Evolutionary conservation across 2,888 invertebrate species (phyloP).

Genomic region (Tineola bisselliella): DNA sequence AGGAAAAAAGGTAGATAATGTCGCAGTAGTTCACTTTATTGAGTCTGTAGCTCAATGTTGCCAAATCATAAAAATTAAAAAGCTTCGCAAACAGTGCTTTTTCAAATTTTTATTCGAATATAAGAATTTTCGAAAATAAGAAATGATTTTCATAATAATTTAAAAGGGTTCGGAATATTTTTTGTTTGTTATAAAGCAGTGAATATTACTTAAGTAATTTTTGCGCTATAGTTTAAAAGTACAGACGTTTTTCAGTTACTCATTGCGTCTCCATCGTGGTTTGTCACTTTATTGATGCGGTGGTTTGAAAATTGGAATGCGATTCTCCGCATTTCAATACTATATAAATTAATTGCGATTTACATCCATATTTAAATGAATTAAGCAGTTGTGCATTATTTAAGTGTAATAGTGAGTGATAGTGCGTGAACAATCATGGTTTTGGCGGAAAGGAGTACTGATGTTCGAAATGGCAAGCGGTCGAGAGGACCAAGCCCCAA

Average conservation of each 20-base stretch:
- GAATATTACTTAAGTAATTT: neutral
- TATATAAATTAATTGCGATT: neutral
- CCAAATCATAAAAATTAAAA: constrained; percentile 22
- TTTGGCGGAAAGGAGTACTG: constrained; percentile 86
- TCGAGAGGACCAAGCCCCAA: constrained; percentile 93
- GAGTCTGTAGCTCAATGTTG: constrained; percentile 40
- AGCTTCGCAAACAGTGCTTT: neutral
- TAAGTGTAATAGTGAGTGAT: constrained; percentile 29
- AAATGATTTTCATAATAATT: too few species aligned
- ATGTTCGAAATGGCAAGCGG: constrained; percentile 87
- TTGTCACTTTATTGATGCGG: constrained; percentile 66
- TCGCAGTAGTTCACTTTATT: constrained; percentile 24
- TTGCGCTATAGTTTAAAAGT: constrained; percentile 21
- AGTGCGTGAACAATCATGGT: constrained; percentile 73
- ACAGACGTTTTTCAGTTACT: constrained; percentile 49
- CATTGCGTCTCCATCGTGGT: constrained; percentile 34
- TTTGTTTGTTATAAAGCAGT: neutral
- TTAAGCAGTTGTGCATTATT: constrained; percentile 21
- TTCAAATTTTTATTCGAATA: neutral
- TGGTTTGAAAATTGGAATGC: constrained; percentile 61
- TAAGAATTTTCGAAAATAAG: too few species aligned
- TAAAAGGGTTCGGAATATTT: neutral
- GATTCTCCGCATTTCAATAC: constrained; percentile 41
- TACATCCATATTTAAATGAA: constrained; percentile 19
- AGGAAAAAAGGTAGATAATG: neutral